Evolutionary conservation across 2,113 vertebrate species (phyloP), one percentile per base, ranked within the genome.

Genomic region (Dolichotis patagonum): DNA sequence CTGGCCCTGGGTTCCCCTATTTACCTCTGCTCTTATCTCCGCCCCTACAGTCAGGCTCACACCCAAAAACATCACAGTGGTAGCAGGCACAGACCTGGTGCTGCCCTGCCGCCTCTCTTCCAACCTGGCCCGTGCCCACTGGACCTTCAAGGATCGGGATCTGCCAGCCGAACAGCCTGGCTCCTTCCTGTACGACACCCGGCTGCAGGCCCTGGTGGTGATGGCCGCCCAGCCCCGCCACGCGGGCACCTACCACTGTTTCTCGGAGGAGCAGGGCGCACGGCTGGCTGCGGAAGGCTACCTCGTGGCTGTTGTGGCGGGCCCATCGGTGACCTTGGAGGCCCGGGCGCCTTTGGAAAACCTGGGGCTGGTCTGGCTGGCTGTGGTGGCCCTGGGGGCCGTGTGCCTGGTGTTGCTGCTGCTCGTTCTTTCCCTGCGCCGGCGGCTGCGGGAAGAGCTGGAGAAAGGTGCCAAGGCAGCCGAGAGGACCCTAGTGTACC

Each of bases 401-500:
- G 98, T 99, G 9, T 99, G 99, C 97, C 95, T 99, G 71, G 98
- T 99, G 71, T 98, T 99, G 77, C 97, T 99, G 16, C 98, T 99
- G 0, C 98, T 98, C 0, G 99, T 99, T 16, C 96, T 99, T 24
- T 99, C 99, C 3, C 98, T 99, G 49, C 99, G 99, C 63, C 98
- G 99, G 46, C 98, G 99, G 82, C 98, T 99, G 78, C 99, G 99
- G 90, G 98, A 99, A 86, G 99, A 99, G 0, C 97, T 99, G 32
- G 99, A 99, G 1, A 98, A 98, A 65, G 99, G 99, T 0, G 98
- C 99, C 1, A 99, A 99, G 96, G 99, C 99, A 0, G 98, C 99
- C 0, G 99, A 99, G 98, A 99, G 99, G 98, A 99, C 99, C 14
- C 95, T 99, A 95, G 99, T 99, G 8, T 99, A 99, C 97, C 99